Evolutionary conservation across 2,113 vertebrate species (phyloP).

Genomic region (Alectura lathami): DNA sequence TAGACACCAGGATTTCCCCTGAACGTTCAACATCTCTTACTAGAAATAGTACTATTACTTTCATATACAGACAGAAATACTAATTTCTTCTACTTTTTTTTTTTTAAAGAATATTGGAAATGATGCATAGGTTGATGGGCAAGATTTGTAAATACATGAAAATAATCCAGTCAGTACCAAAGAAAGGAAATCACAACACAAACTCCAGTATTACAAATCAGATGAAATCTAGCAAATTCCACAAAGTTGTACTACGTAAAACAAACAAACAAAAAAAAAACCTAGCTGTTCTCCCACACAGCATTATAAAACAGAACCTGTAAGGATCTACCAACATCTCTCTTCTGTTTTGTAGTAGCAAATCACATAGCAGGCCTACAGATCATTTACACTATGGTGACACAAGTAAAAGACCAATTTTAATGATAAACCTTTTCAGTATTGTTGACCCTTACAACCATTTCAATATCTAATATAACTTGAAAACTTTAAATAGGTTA

Average conservation of each 20-base stretch:
- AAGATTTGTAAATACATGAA: background rate
- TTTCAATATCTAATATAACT: background rate
- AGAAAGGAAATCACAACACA: background rate
- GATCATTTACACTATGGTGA: background rate
- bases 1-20: background rate
- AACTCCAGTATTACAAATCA: background rate
- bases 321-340: background rate
- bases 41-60: background rate
- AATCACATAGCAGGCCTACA: background rate
- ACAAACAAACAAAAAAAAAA: too few relatives aligned
- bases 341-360: background rate
- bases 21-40: background rate
- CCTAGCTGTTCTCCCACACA: background rate
- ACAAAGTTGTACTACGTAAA: background rate
- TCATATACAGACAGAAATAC: background rate
- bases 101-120: background rate
- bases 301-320: background rate
- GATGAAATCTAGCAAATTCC: background rate
- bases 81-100: too few relatives aligned
- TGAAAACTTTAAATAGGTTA: background rate
- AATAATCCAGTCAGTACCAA: background rate
- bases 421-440: background rate
- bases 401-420: background rate
- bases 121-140: background rate
- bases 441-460: background rate